Conservation (phyloP, 1,140 invertebrate species). For the Megathymus violae region DNA sequence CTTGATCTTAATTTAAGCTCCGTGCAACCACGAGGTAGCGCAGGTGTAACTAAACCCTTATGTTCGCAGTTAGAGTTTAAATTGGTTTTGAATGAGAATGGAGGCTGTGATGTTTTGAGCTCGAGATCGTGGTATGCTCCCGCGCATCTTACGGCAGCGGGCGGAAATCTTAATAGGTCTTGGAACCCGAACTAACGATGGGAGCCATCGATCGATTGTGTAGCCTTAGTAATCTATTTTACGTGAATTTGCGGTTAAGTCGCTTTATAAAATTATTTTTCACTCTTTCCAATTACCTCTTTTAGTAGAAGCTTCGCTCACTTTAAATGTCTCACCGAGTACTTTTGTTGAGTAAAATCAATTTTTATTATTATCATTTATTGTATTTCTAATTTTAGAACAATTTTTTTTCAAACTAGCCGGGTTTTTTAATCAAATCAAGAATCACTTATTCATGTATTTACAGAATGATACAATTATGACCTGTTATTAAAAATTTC, state of each 20-base stretch:
- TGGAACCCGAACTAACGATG: slow-evolving; percentile 77
- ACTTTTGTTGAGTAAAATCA: too few species aligned
- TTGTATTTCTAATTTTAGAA: too few species aligned
- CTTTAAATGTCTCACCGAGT: too few species aligned
- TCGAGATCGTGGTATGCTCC: slow-evolving; percentile 54
- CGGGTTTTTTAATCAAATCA: too few species aligned
- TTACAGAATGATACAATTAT: too few species aligned
- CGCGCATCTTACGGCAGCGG: slow-evolving; percentile 70
- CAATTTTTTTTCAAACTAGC: too few species aligned
- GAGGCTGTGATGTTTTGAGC: slow-evolving; percentile 35
- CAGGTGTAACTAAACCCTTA: slow-evolving; percentile 30
- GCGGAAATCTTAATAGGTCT: slow-evolving; percentile 81
- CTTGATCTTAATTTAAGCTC: slow-evolving; percentile 26
- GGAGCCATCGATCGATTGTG: slow-evolving; percentile 69
- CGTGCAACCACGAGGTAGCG: slow-evolving; percentile 32
- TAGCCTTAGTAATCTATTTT: slow-evolving; percentile 56
- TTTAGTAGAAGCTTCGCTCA: not conserved
- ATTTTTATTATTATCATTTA: too few species aligned
- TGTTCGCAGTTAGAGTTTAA: slow-evolving; percentile 1
- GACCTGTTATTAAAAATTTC: too few species aligned
- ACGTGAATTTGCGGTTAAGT: slow-evolving; percentile 33
- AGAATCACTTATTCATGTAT: too few species aligned
- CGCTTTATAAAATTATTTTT: slow-evolving; percentile 17
- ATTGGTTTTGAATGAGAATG: slow-evolving; percentile 9
- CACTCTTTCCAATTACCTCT: not conserved